These are phyloP conservation scores for Rhinatrema bivittatum DNA, from an alignment of 2,797 vertebrate genomes.

Conservation along the genomic window DNA sequence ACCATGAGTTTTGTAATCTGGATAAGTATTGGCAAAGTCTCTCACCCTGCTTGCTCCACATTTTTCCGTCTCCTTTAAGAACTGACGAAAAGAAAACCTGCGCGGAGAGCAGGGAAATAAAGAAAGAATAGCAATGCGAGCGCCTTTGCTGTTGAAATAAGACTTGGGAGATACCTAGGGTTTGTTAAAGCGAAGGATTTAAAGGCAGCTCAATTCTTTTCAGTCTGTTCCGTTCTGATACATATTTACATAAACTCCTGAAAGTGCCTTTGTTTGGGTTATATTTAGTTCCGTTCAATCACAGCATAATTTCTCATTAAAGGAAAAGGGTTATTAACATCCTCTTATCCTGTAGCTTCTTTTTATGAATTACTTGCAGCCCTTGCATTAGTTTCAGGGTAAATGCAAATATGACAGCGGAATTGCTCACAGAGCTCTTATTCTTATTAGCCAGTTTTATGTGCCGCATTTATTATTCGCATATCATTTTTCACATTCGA, in stretches of 20 bases:
- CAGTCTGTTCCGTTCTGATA: conserved; percentile 33
- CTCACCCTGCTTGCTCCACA: no score
- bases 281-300: conserved; percentile 56
- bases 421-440: conserved; percentile 60
- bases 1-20: no score
- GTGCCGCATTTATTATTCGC: conserved; percentile 60
- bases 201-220: no score
- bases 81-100: no score
- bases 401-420: conserved; percentile 71
- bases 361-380: conserved; percentile 71
- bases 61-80: no score
- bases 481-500: conserved; percentile 64
- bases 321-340: conserved; percentile 62
- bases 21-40: no score
- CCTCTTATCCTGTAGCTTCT: conserved; percentile 64
- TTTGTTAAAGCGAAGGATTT: conserved; percentile 39
- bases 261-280: conserved; percentile 48
- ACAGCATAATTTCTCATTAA: conserved; percentile 66
- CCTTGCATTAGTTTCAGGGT: conserved; percentile 63
- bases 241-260: conserved; percentile 30
- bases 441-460: conserved; percentile 67
- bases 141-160: no score
- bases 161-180: no score
- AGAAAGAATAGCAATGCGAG: no score
- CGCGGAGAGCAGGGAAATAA: no score